phyloP scores from a whole-genome alignment of 2,797 vertebrate species.

The Selene dorsalis region DNA sequence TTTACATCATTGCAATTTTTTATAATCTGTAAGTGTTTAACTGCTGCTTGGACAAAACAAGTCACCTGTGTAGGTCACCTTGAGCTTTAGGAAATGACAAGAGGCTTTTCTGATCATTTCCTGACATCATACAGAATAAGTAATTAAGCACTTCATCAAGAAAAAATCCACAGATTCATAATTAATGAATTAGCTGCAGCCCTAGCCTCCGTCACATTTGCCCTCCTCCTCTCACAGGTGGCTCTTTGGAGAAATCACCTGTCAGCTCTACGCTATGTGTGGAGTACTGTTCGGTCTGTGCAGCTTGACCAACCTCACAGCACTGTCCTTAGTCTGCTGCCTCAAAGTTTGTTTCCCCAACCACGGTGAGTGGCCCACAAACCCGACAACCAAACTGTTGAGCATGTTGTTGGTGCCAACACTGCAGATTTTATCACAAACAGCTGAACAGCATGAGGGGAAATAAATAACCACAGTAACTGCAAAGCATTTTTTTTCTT shows the following conservation, averaged over 20 bases:
- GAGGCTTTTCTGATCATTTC: neutral
- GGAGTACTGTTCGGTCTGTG: slow-evolving; percentile 86
- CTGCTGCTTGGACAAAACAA: neutral
- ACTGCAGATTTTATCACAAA: neutral
- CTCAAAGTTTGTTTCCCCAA: slow-evolving; percentile 90
- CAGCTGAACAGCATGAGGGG: neutral
- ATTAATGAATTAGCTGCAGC: neutral
- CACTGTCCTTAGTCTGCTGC: slow-evolving; percentile 88
- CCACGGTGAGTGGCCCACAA: slow-evolving; percentile 88
- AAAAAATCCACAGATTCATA: neutral
- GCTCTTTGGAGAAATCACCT: slow-evolving; percentile 85
- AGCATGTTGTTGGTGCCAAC: slow-evolving; percentile 3
- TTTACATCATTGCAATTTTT: neutral
- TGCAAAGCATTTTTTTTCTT: slow-evolving; percentile 9
- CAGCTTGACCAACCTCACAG: slow-evolving; percentile 86
- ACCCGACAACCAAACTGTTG: too few relatives aligned
- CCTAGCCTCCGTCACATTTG: neutral
- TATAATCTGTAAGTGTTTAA: neutral
- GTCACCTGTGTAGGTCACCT: neutral
- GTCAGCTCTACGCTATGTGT: slow-evolving; percentile 88
- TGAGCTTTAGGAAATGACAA: neutral
- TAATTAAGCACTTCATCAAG: neutral
- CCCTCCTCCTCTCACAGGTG: slow-evolving; percentile 68
- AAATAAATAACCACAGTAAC: slow-evolving; percentile 1
- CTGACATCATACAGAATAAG: neutral